phyloP scores from a whole-genome alignment of 1,140 invertebrate species.

The Lepidurus apus region DNA sequence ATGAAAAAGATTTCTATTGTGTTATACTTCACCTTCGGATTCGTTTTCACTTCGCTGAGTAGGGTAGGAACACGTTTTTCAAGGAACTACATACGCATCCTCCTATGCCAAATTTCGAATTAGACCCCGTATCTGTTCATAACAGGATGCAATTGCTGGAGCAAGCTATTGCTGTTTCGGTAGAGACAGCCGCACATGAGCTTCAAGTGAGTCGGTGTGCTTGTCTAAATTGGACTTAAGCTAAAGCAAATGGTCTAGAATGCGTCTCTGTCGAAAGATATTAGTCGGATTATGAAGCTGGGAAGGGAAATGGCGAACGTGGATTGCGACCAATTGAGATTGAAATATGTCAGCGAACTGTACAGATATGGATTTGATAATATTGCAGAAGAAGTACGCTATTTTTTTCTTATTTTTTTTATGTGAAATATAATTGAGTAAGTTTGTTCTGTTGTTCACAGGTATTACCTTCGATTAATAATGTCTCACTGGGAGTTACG shows the following conservation, averaged over 20 bases:
- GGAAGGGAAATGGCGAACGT: constrained; percentile 69
- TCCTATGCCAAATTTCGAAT: constrained; percentile 43
- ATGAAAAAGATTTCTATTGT: constrained; percentile 36
- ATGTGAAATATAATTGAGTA: background rate
- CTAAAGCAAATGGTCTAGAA: constrained; percentile 37
- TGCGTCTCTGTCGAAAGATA: constrained; percentile 49
- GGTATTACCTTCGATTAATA: background rate
- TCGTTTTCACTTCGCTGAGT: constrained; percentile 37
- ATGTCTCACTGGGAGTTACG: background rate
- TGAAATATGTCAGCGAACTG: constrained; percentile 69
- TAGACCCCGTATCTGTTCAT: constrained; percentile 42
- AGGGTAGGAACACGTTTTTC: constrained; percentile 49
- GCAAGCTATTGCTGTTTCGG: constrained; percentile 44
- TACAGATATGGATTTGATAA: constrained; percentile 70
- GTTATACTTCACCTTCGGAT: constrained; percentile 43
- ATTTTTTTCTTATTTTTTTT: background rate
- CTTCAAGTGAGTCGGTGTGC: constrained; percentile 25
- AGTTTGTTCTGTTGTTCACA: background rate
- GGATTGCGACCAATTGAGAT: constrained; percentile 64
- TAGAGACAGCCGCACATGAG: constrained; percentile 38
- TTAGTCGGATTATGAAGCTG: constrained; percentile 61
- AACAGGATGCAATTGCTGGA: constrained; percentile 46
- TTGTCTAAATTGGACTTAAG: constrained; percentile 35
- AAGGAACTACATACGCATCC: constrained; percentile 46
- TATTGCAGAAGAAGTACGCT: constrained; percentile 63